phyloP scores from a whole-genome alignment of 2,888 invertebrate species.

The Halictus quadricinctus region DNA sequence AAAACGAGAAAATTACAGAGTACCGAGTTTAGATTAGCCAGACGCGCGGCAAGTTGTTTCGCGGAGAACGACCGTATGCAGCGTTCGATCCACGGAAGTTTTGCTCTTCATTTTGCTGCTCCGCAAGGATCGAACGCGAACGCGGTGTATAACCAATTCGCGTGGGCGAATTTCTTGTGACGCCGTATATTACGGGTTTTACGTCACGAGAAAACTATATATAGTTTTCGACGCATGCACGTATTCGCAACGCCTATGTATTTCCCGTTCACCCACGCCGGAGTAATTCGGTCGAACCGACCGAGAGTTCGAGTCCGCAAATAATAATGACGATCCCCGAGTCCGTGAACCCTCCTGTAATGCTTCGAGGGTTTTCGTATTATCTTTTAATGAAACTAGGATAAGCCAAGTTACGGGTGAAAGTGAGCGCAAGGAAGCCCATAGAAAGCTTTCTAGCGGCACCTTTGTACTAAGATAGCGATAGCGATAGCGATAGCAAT shows the following conservation, averaged over 20 bases:
- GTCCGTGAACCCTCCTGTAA: conserved; percentile 1
- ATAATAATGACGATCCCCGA: conserved; percentile 23
- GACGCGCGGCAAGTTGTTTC: too few species aligned
- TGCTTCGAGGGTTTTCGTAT: neutral
- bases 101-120: neutral
- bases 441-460: neutral
- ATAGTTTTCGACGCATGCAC: conserved; percentile 22
- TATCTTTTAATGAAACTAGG: neutral
- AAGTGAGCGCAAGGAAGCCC: neutral
- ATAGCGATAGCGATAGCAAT: neutral
- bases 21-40: neutral
- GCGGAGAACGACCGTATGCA: neutral
- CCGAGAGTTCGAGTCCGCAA: conserved; percentile 19
- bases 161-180: conserved; percentile 46
- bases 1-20: neutral
- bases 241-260: conserved; percentile 7
- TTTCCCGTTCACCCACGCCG: conserved; percentile 30
- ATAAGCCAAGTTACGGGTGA: neutral
- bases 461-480: neutral
- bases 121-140: neutral
- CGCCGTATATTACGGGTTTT: conserved; percentile 47
- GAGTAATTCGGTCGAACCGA: conserved; percentile 30
- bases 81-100: neutral
- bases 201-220: conserved; percentile 52
- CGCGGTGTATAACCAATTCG: neutral